Conservation (phyloP, 2,888 invertebrate genomes). For the Lymantria monacha region DNA sequence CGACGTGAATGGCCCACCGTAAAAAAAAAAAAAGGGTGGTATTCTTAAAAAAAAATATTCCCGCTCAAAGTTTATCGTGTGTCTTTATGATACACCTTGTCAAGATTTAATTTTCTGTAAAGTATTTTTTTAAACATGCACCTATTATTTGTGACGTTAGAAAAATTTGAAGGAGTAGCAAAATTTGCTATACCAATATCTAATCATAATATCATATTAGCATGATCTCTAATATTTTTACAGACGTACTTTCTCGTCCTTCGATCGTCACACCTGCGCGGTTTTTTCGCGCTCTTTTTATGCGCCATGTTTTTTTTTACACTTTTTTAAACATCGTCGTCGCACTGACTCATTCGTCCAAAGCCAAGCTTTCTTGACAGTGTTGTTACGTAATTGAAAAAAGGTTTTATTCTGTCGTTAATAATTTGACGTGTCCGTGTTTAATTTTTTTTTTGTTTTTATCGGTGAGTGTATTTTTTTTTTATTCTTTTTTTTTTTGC, state of each 20-base stretch:
- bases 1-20: too few relatives aligned
- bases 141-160: too few relatives aligned
- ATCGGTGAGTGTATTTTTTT: conserved; percentile 16
- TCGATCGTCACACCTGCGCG: conserved; percentile 49
- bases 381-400: conserved; percentile 39
- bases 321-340: conserved; percentile 31
- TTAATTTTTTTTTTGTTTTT: conserved; percentile 10
- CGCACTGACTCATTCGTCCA: conserved; percentile 43
- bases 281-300: conserved; percentile 49
- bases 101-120: too few relatives aligned
- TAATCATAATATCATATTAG: conserved; percentile 1
- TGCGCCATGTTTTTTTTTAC: conserved; percentile 40
- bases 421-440: conserved; percentile 16
- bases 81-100: too few relatives aligned
- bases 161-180: too few relatives aligned
- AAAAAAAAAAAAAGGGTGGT: too few relatives aligned
- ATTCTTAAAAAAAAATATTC: too few relatives aligned
- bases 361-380: conserved; percentile 42
- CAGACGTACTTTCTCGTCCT: conserved; percentile 59
- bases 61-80: too few relatives aligned
- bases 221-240: conserved; percentile 39
- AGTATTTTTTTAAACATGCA: too few relatives aligned
- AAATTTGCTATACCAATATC: too few relatives aligned
- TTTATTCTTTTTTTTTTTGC: conserved; percentile 2
- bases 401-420: conserved; percentile 21